phyloP scores from a whole-genome alignment of 2,888 invertebrate genomes.

The Pristionchus fissidentatus region DNA sequence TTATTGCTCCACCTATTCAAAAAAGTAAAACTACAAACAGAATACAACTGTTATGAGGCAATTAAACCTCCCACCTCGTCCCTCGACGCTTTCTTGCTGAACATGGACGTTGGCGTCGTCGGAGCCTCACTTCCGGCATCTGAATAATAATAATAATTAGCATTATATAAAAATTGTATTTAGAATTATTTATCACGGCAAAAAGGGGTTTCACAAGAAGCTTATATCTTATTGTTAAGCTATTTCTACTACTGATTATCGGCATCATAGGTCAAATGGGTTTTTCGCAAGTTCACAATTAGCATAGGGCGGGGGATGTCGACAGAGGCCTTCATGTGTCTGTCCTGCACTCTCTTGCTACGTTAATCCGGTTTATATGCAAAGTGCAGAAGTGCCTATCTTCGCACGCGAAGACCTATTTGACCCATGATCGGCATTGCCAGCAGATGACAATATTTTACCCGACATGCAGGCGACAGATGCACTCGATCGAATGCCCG shows the following conservation, averaged over 20 bases:
- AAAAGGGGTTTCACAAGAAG: neutral
- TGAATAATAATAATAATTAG: neutral
- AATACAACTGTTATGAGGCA: neutral
- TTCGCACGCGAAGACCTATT: too few relatives aligned
- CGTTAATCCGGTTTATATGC: too few relatives aligned
- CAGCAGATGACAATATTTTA: neutral
- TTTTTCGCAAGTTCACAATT: too few relatives aligned
- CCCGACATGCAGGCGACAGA: slow-evolving; percentile 60
- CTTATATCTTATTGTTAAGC: neutral
- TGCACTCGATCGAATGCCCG: slow-evolving; percentile 57
- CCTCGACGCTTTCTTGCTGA: neutral
- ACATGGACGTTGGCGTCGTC: neutral
- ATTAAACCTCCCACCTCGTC: neutral
- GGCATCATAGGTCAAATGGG: neutral
- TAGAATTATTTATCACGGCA: too few relatives aligned
- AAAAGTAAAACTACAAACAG: too few relatives aligned
- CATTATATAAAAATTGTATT: neutral
- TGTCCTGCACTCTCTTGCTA: too few relatives aligned
- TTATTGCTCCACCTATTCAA: too few relatives aligned
- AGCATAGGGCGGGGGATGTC: too few relatives aligned
- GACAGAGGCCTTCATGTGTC: too few relatives aligned
- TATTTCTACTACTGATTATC: neutral
- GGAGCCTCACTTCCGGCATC: neutral
- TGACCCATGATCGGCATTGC: neutral
- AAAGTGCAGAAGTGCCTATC: too few relatives aligned